These are phyloP conservation scores for Procavia capensis DNA, from an alignment of 2,113 vertebrate genomes.

Conservation along the genomic window DNA sequence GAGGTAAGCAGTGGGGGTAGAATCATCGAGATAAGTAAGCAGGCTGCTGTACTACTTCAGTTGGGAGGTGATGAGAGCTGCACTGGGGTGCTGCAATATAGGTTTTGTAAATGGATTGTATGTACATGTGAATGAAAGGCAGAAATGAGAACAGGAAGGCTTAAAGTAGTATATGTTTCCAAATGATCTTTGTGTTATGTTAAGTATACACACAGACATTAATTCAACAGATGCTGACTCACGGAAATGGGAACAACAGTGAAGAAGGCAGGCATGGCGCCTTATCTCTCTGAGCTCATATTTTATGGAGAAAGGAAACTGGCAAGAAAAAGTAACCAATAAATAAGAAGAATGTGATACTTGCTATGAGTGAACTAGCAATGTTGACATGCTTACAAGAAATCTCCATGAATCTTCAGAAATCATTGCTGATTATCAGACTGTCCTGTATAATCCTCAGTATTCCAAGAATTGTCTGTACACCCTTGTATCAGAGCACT, in stretches of 20 bases:
- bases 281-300: background rate
- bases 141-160: background rate
- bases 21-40: background rate
- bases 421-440: background rate
- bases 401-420: background rate
- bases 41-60: background rate
- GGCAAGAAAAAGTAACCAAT: background rate
- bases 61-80: background rate
- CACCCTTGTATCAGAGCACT: background rate
- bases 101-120: background rate
- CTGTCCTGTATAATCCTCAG: rapidly evolving
- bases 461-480: background rate
- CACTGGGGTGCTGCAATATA: background rate
- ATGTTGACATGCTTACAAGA: background rate
- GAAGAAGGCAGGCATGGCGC: background rate
- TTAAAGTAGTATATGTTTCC: background rate
- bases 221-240: background rate
- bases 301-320: background rate
- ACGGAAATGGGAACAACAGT: background rate
- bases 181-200: background rate
- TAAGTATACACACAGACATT: background rate
- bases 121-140: background rate
- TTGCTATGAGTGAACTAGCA: background rate
- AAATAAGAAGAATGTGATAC: background rate
- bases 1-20: background rate